A percentile compares a stretch with the other conserved stretches of the same genome.
Evolutionary conservation across 1,140 invertebrate genomes (phyloP).

Genomic region (Agrypnia vestita): DNA sequence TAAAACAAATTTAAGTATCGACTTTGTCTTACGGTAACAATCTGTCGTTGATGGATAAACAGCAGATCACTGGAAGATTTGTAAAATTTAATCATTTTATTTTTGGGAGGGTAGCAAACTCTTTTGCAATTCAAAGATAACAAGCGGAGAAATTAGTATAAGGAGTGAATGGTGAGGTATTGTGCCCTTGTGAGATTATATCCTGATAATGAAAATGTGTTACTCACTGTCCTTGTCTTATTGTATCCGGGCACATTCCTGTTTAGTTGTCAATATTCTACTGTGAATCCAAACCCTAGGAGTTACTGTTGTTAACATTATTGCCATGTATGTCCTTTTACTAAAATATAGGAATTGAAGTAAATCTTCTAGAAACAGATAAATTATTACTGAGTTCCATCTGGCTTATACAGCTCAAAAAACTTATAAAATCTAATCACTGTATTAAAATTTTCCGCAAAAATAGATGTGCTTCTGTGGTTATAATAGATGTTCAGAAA

Average conservation of each 20-base stretch:
- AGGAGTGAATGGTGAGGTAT: conserved; percentile 39
- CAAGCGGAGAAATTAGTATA: conserved; percentile 22
- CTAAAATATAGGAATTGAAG: conserved; percentile 37
- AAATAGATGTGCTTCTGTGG: conserved; percentile 50
- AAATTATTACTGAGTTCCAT: not conserved
- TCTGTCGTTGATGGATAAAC: not conserved
- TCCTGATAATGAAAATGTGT: conserved; percentile 4
- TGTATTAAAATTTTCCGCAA: conserved; percentile 41
- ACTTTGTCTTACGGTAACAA: not conserved
- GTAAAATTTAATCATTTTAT: conserved; percentile 8
- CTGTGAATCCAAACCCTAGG: conserved; percentile 45
- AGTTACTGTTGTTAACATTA: conserved; percentile 35
- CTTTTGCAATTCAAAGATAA: not conserved
- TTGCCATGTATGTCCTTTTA: conserved; percentile 46
- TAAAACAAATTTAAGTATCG: not conserved
- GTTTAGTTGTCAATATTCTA: conserved; percentile 53
- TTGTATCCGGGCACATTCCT: conserved; percentile 53
- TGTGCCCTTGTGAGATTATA: conserved; percentile 56
- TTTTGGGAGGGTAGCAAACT: conserved; percentile 30
- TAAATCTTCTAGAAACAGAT: not conserved
- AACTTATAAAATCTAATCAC: conserved; percentile 23
- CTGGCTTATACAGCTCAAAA: not conserved
- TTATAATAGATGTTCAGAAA: conserved; percentile 32
- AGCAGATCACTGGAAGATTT: not conserved
- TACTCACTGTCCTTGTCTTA: conserved; percentile 30